A percentile compares a stretch with the other conserved stretches of the same genome.
These are phyloP conservation scores for Percopsis omiscomaycus DNA, from an alignment of 2,797 vertebrate species.

Conservation along the genomic window DNA sequence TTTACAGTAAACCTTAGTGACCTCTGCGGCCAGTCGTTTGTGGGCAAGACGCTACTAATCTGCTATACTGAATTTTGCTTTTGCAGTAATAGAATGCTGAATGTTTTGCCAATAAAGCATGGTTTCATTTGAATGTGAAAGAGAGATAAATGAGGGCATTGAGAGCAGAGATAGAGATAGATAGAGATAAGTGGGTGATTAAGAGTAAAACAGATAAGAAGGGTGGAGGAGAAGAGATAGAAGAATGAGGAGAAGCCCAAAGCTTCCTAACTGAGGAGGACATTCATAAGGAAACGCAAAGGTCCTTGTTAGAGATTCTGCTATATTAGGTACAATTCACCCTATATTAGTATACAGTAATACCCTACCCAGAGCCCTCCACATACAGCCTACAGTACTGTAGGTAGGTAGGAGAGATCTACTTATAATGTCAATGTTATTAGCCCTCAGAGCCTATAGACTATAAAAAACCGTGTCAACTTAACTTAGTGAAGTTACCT, in stretches of 20 bases:
- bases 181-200: background rate
- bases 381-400: background rate
- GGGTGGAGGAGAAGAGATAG: constrained; percentile 7
- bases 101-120: background rate
- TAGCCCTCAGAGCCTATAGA: too few species aligned
- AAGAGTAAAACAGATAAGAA: constrained; percentile 11
- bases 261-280: constrained; percentile 37
- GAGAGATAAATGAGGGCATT: background rate
- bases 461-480: too few species aligned
- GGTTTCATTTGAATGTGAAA: constrained; percentile 34
- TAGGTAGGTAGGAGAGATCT: too few species aligned
- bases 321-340: constrained; percentile 22
- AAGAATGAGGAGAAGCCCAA: constrained; percentile 7
- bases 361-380: constrained; percentile 8
- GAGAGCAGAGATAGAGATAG: constrained; percentile 9
- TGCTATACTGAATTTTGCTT: too few species aligned
- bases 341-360: constrained; percentile 8
- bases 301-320: constrained; percentile 48
- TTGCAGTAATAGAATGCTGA: too few species aligned
- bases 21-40: too few species aligned
- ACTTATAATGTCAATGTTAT: too few species aligned
- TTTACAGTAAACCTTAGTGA: too few species aligned
- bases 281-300: constrained; percentile 46
- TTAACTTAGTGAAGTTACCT: too few species aligned
- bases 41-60: too few species aligned